phyloP scores from a whole-genome alignment of 2,113 vertebrate genomes.

The Stegostoma tigrinum region DNA sequence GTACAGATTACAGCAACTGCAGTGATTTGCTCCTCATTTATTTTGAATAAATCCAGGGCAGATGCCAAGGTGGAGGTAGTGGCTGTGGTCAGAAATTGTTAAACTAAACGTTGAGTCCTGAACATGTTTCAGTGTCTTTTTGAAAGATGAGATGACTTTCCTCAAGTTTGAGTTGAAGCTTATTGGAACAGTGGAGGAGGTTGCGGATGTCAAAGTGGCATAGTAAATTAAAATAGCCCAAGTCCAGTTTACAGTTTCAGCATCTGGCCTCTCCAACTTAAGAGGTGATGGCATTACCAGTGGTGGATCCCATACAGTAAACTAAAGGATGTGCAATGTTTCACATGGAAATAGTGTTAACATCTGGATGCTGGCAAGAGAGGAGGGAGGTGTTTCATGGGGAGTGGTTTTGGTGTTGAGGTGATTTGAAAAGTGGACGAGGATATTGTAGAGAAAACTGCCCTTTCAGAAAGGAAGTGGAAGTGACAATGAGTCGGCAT shows the following conservation, averaged over 20 bases:
- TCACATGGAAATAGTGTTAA: neutral
- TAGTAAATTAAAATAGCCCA: neutral
- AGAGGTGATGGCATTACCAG: neutral
- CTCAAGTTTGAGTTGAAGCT: neutral
- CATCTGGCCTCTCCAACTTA: neutral
- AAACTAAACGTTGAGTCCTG: neutral
- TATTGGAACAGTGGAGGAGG: neutral
- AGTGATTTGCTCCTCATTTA: no score
- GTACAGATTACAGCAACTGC: no score
- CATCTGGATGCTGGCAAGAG: neutral
- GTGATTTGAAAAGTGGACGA: neutral
- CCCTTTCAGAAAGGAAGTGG: neutral
- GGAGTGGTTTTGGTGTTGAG: neutral
- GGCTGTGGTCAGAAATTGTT: neutral
- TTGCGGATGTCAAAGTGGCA: neutral
- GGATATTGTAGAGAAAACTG: neutral
- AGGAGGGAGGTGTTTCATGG: neutral
- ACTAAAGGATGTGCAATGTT: neutral
- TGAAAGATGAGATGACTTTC: neutral
- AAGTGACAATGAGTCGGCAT: neutral
- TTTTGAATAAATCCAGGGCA: no score
- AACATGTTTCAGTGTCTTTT: neutral
- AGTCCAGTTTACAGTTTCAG: neutral
- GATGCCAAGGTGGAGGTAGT: neutral
- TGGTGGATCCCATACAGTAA: neutral